Evolutionary conservation across 1,140 invertebrate genomes (phyloP), one percentile per base, ranked within the genome.

Genomic region (Drosophila trapezifrons): DNA sequence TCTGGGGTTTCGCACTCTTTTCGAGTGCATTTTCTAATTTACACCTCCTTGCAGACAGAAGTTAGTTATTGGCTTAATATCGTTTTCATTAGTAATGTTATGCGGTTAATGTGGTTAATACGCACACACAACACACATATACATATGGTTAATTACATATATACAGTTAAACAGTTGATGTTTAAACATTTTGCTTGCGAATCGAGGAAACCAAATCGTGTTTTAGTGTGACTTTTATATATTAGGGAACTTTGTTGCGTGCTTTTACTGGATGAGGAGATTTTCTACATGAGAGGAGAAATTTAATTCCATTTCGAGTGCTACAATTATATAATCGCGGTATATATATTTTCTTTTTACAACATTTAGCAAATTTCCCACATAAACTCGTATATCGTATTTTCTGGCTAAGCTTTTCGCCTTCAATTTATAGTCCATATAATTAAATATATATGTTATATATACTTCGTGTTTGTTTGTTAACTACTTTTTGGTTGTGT

Each of bases 131-230:
- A 40, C 47, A 55, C 47, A 38, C 52, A 32, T 43, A 20, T 57
- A 67, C 70, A 32, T 82, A 59, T 66, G 29, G 60, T 69, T 83
- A 83, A 86, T 86, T 86, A 86, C 82, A 86, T 86, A 86, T 86
- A 76, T 86, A 86, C 82, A 86, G 71, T 84, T 80, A 81, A 80
- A 35, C 32, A 78, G 71, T 74, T 18, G 10, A 15, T 59, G 69
- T 46, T 78, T 78, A 38, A 13, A 35, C 32, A 69, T 38, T 70
- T 74, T 32, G 51, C 38, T 70, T 55, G 49, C 32, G 55, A 56
- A 38, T 58, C 35, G 32, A 43, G 73, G 74, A 77, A 77, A 77
- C 73, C 73, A 77, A 70, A 70, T 76, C 1, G 51, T 25, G 62
- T 67, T 22, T 64, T n/a, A 35, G 29, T 37, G 27, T 46, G 20